These are phyloP conservation scores for Lasioglossum vierecki DNA, from an alignment of 2,888 invertebrate genomes.

Conservation along the genomic window DNA sequence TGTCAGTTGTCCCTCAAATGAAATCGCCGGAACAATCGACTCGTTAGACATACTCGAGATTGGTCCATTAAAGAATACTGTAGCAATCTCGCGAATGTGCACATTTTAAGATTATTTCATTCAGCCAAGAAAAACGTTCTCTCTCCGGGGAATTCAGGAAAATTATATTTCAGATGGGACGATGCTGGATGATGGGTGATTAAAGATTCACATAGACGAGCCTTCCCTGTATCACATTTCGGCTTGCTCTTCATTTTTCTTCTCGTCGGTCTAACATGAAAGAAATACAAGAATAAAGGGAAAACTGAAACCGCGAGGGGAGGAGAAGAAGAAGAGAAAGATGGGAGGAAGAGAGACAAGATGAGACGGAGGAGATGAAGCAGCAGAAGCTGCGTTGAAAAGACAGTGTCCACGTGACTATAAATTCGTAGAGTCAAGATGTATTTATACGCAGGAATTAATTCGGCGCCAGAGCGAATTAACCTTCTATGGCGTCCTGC, in stretches of 20 bases:
- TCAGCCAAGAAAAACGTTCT: background rate
- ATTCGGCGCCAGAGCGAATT: slow-evolving; percentile 76
- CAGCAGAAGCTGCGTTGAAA: slow-evolving; percentile 36
- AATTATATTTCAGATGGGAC: slow-evolving; percentile 42
- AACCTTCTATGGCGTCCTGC: slow-evolving; percentile 72
- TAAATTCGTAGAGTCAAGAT: slow-evolving; percentile 47
- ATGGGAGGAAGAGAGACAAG: background rate
- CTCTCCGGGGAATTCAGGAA: background rate
- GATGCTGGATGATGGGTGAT: slow-evolving; percentile 62
- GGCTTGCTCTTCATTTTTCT: background rate
- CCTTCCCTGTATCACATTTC: slow-evolving; percentile 14
- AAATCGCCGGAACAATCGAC: background rate
- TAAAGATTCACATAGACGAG: slow-evolving; percentile 73
- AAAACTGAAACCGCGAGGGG: background rate
- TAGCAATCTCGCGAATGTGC: background rate
- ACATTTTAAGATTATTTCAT: background rate
- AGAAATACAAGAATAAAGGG: background rate
- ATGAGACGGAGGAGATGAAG: background rate
- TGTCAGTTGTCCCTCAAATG: background rate
- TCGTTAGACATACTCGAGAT: background rate
- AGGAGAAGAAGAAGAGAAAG: background rate
- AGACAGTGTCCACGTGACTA: slow-evolving; percentile 30
- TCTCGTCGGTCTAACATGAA: background rate
- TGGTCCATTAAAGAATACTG: background rate
- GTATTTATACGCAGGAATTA: slow-evolving; percentile 79